Evolutionary conservation across 2,113 vertebrate genomes (phyloP), one percentile per base, ranked within the genome.

Genomic region (Alligator mississippiensis): DNA sequence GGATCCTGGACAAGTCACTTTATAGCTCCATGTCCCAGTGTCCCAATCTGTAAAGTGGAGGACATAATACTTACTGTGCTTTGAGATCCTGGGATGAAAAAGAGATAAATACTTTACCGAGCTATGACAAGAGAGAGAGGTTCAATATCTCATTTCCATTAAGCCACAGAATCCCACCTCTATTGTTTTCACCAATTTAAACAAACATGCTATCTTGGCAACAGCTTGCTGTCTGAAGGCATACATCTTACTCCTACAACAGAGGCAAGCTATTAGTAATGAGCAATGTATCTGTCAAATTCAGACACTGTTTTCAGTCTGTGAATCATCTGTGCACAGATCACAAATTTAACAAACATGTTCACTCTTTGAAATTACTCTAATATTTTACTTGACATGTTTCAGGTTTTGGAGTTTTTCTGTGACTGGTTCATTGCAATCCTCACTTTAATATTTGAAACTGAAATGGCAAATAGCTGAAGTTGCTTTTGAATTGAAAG

Each of bases 311-410:
- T n/a, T 90, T 82, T 38, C 27, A 84, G 60, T 78, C 90, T 77
- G 64, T 82, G 87, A 83, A 90, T 75, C 74, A 91, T 90, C 90
- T 28, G 19, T 28, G 72, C 80, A 77, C 75, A 96, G 55, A 89
- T 80, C 5, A 0, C 64, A 87, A 87, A 34, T 38, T 77, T 89
- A 84, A 96, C 79, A 61, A 94, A 95, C 90, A 94, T 18, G 17
- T 70, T 70, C 19, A 6, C 38, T 72, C 85, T 94, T 82, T 77
- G 77, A 96, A 96, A 90, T 92, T 84, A 88, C 82, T 84, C 91
- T 95, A 93, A 95, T 90, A 93, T 96, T 97, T 72, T 95, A 94
- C 93, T 86, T 81, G 96, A 92, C 90, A 97, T 93, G 92, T 89
- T 94, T 89, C 77, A 89, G 84, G 80, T 89, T 85, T n/a, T 80